Evolutionary conservation across 2,113 vertebrate genomes (phyloP).

Genomic region (Notothenia rossii): DNA sequence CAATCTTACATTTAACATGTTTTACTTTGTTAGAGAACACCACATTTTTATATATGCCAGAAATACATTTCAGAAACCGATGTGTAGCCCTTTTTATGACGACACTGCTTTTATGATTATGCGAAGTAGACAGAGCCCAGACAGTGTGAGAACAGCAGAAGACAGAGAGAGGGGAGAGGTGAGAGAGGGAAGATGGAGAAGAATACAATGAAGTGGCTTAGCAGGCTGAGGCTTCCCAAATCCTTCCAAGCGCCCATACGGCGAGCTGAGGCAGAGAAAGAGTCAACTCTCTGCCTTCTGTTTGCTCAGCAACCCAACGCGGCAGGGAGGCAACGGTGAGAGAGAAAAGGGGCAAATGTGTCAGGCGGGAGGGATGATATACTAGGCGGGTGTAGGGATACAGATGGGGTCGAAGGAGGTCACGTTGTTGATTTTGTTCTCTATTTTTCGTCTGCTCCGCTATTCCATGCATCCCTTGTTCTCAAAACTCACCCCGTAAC

Average conservation of each 20-base stretch:
- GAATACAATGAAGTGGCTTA: slow-evolving; percentile 87
- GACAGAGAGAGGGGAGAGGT: slow-evolving; percentile 69
- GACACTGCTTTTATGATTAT: slow-evolving; percentile 44
- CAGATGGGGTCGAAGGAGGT: slow-evolving; percentile 64
- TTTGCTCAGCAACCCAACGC: slow-evolving; percentile 76
- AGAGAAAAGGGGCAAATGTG: slow-evolving; percentile 61
- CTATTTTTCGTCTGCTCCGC: slow-evolving; percentile 56
- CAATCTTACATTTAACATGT: not conserved
- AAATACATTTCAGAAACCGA: slow-evolving; percentile 2
- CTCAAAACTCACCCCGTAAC: not conserved
- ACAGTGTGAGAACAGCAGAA: slow-evolving; percentile 69
- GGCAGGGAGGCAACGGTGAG: slow-evolving; percentile 49
- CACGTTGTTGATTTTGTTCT: slow-evolving; percentile 64
- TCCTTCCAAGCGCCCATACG: slow-evolving; percentile 71
- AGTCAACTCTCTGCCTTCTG: slow-evolving; percentile 74
- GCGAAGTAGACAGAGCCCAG: slow-evolving; percentile 38
- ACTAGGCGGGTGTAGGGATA: slow-evolving; percentile 69
- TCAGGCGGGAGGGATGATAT: slow-evolving; percentile 57
- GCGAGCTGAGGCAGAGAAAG: slow-evolving; percentile 60
- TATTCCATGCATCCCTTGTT: slow-evolving; percentile 36
- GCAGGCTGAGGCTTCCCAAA: slow-evolving; percentile 74
- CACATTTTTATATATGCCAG: too few species aligned
- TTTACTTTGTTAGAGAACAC: not conserved
- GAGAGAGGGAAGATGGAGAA: slow-evolving; percentile 75
- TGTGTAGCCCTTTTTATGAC: slow-evolving; percentile 20